These are phyloP conservation scores for Caenorhabditis sp. DNA, from an alignment of 2,888 invertebrate genomes.

Conservation along the genomic window DNA sequence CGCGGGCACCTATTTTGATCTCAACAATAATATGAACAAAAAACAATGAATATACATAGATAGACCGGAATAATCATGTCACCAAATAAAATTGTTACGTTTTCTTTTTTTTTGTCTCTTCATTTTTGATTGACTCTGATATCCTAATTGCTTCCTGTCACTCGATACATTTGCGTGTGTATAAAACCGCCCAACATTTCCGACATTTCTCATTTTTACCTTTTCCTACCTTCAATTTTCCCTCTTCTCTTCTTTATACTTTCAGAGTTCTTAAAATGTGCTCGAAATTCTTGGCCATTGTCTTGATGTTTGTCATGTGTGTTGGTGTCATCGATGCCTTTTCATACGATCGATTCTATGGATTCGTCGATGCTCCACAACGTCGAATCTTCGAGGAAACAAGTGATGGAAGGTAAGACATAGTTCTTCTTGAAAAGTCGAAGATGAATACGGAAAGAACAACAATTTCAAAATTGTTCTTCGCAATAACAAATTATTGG, in stretches of 20 bases:
- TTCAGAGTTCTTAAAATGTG: background rate
- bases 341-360: background rate
- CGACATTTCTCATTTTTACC: background rate
- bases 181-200: slow-evolving; percentile 7
- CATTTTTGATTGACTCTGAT: background rate
- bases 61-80: background rate
- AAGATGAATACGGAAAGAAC: too few species aligned
- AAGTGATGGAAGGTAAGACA: background rate
- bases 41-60: background rate
- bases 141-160: slow-evolving; percentile 8
- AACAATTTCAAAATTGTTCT: too few species aligned
- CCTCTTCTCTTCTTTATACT: background rate
- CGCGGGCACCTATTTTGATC: slow-evolving; percentile 44
- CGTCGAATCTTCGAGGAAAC: background rate
- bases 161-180: slow-evolving; percentile 1
- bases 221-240: background rate
- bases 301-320: background rate
- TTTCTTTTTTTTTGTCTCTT: slow-evolving; percentile 6
- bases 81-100: background rate
- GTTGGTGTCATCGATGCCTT: background rate
- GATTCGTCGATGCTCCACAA: background rate
- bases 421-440: too few species aligned
- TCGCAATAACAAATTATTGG: too few species aligned
- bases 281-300: background rate
- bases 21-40: slow-evolving; percentile 43